Base-by-base conservation (phyloP, 2,888 invertebrate species). In the Druceiella hillmani region DNA sequence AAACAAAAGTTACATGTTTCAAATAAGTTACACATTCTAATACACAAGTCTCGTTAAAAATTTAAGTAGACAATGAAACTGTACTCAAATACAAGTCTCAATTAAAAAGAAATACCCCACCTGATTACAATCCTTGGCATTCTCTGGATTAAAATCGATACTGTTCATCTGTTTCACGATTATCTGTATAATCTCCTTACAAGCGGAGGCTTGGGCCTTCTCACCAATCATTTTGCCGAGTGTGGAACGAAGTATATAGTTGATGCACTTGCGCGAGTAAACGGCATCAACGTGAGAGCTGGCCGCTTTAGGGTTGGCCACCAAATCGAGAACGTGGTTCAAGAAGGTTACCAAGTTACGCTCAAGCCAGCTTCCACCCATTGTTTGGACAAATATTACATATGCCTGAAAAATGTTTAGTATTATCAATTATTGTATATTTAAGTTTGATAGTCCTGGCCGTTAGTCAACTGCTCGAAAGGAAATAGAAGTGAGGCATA, bases 271-370 rank as follows among this genome's bases (percentile, higher is more conserved):
- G 50, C 98, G 66, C 1, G 97, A 94, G 61, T 97, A 95, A 2
- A 98, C 95, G 9, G 95, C 94, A 62, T 98, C 97, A 0, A 97
- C 94, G 57, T 99, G 98, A 0, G 93, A 92, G 9, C 90, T 89
- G 1, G 93, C 91, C 1, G 94, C 92, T 64, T 92, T 92, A 0
- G 95, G 94, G 66, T 93, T 94, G 1, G 93, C 91, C 13, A 97
- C 93, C 47, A 98, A 67, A 54, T 95, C 93, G 33, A 98, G 66
- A 3, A 98, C 81, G 59, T 98, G 97, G 6, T 79, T 79, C n/a
- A 97, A 67, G 52, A 97, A 82, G 1, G 81, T 75, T 9, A 82
- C 82, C 55, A 97, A 76, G 58, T 98, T 92, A 12, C 90, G 80
- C 64, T 99, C 98, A 43, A 99, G 63, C 98, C 98, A 99, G 2